A percentile compares a stretch with the other conserved stretches of the same genome.
Conservation (phyloP, 1,140 invertebrate genomes). For the Drosophila pallidifrons region DNA sequence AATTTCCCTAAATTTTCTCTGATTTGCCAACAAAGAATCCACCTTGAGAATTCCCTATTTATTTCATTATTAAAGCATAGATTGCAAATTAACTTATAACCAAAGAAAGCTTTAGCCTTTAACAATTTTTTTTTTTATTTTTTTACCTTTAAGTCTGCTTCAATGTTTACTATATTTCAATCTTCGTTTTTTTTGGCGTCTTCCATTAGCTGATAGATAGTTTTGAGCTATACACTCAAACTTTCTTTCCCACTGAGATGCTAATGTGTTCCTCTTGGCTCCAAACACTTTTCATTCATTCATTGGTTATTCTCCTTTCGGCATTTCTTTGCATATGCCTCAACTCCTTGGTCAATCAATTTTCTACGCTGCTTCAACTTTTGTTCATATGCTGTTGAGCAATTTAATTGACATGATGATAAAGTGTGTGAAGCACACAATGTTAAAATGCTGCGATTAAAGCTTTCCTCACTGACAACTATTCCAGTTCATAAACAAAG, state of each 20-base stretch:
- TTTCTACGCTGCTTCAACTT: not conserved
- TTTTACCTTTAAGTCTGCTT: no score
- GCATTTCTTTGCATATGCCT: not conserved
- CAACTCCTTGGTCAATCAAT: not conserved
- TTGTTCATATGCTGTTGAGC: not conserved
- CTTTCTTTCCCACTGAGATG: constrained; percentile 19
- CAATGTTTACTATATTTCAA: constrained; percentile 19
- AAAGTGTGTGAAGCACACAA: no score
- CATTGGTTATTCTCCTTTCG: not conserved
- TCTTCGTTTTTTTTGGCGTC: not conserved
- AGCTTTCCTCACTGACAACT: no score
- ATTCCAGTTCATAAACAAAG: no score
- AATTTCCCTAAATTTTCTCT: no score
- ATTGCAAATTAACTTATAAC: no score
- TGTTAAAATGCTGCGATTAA: no score
- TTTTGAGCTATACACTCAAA: not conserved
- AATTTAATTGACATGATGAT: no score
- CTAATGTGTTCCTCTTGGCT: constrained; percentile 11
- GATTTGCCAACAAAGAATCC: not conserved
- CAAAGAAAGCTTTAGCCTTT: no score
- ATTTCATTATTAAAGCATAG: no score
- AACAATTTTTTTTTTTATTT: no score
- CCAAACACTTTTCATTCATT: constrained; percentile 2
- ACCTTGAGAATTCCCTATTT: not conserved
- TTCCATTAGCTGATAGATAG: constrained; percentile 7